Evolutionary conservation across 2,797 vertebrate genomes (phyloP), one percentile per base, ranked within the genome.

Genomic region (Zenarchopterus dispar): DNA sequence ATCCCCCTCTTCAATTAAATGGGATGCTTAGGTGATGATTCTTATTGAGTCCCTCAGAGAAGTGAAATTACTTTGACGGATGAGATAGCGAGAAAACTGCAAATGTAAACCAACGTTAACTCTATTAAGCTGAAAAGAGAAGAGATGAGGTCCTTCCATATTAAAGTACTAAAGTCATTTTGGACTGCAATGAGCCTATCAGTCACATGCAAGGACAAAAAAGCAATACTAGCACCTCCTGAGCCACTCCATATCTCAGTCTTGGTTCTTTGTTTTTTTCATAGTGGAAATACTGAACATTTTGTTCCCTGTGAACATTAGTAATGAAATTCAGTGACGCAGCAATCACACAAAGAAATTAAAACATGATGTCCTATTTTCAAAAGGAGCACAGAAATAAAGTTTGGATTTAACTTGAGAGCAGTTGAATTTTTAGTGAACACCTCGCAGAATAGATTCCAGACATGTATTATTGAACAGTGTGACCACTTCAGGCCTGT

Each of bases 381-480:
- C 6, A 55, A 44, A n/a, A 56, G 26, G 48, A 18, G 8, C 24
- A 56, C 6, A 18, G 11, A 6, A 45, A 0, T 9, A 7, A 9
- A 33, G 31, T 9, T 33, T 3, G 6, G 46, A 43, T 4, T 56
- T 21, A 49, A 65, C 17, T 15, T 31, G 21, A 11, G 63, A 69
- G 43, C 41, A 24, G 60, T 79, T 19, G 7, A 2, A 49, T 49
- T 73, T 61, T 64, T 10, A 26, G 31, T 17, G 44, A 55, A 70
- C 62, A 46, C 50, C 39, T 68, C 24, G 42, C 15, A 36, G 55
- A 68, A 39, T 63, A 58, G 53, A 45, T 19, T 67, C 17, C 43
- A 50, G 55, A 44, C 59, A 61, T 82, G 53, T 58, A 75, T 81
- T 80, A 84, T 81, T 78, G 75, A 87, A 87, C 33, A 67, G 62